Conservation (phyloP, 1,140 invertebrate genomes). For the Cheumatopsyche charites region DNA sequence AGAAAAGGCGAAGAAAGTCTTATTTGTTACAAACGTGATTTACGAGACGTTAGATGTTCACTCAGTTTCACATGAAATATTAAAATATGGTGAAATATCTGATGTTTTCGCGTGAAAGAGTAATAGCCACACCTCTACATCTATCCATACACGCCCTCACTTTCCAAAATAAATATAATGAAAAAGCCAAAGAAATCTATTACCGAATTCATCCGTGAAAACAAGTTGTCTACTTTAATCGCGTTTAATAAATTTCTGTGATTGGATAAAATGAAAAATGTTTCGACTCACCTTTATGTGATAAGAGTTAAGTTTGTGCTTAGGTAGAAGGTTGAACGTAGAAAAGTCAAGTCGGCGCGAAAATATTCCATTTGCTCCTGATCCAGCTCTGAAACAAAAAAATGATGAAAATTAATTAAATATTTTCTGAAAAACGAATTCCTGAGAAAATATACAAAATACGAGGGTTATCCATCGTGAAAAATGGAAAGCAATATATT, state of each 20-base stretch:
- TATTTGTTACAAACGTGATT: conserved; percentile 13
- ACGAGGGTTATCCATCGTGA: too few species aligned
- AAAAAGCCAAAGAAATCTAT: conserved; percentile 6
- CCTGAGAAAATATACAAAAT: neutral
- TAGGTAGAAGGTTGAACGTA: conserved; percentile 91
- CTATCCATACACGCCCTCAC: neutral
- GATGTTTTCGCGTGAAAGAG: conserved; percentile 12
- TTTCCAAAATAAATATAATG: neutral
- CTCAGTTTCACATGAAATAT: conserved; percentile 25
- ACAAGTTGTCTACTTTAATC: too few species aligned
- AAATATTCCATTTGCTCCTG: conserved; percentile 88
- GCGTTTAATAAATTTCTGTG: too few species aligned
- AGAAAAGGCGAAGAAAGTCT: neutral
- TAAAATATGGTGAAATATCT: conserved; percentile 21
- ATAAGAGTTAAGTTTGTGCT: conserved; percentile 96
- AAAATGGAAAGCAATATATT: conserved; percentile 1
- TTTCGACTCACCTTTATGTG: conserved; percentile 87
- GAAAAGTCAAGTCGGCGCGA: conserved; percentile 90
- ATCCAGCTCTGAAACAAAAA: conserved; percentile 76
- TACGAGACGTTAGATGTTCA: conserved; percentile 16
- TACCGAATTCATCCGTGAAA: neutral
- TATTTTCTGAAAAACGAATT: neutral
- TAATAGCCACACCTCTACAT: conserved; percentile 7
- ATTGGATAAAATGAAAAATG: too few species aligned
- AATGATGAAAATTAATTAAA: conserved; percentile 40